These are phyloP conservation scores for Willowsia nigromaculata DNA, from an alignment of 2,888 invertebrate species.

Conservation along the genomic window DNA sequence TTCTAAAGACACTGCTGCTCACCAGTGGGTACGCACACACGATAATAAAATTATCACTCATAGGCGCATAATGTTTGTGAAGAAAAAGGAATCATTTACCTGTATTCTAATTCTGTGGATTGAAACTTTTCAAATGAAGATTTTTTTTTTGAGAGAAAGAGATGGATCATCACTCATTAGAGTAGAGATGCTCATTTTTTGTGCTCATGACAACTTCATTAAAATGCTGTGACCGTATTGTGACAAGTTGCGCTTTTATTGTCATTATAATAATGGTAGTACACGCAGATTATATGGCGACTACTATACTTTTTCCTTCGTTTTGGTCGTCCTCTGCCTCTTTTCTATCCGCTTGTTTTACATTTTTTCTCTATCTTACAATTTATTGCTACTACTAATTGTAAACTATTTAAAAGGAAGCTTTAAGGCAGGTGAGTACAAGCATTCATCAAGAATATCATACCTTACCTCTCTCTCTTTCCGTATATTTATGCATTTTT, in stretches of 20 bases:
- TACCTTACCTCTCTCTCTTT: background rate
- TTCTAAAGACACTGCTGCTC: too few species aligned
- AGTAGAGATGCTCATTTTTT: background rate
- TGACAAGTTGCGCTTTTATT: slow-evolving; percentile 17
- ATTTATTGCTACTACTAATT: background rate
- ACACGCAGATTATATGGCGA: background rate
- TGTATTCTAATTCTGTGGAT: background rate
- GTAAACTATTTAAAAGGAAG: background rate
- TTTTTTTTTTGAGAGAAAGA: background rate
- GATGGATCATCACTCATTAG: background rate
- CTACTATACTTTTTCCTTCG: background rate
- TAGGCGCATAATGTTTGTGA: too few species aligned
- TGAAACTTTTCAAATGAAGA: background rate
- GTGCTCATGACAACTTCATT: slow-evolving; percentile 21
- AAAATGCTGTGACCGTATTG: slow-evolving; percentile 49
- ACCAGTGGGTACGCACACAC: too few species aligned
- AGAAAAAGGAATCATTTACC: background rate
- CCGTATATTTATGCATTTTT: background rate
- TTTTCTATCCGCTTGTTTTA: background rate
- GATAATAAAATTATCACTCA: too few species aligned
- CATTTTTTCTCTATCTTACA: background rate
- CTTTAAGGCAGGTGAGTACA: background rate
- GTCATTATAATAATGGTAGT: background rate
- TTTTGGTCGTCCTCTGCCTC: background rate
- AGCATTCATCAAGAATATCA: background rate